Evolutionary conservation across 2,797 vertebrate genomes (phyloP), one percentile per base, ranked within the genome.

Genomic region (Distichodus sexfasciatus): DNA sequence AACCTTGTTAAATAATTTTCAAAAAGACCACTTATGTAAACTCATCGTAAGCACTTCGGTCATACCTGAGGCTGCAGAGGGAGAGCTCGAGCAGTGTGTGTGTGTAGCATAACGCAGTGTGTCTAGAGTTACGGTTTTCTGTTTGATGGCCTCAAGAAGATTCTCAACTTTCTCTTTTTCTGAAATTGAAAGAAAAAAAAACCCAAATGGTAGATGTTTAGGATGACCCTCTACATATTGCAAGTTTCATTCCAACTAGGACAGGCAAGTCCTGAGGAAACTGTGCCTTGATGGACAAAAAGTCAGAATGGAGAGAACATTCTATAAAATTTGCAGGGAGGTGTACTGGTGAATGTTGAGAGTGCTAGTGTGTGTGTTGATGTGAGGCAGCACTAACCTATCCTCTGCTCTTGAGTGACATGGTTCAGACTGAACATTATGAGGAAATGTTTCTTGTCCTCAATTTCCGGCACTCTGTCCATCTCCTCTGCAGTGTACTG

Each of bases 391-490:
- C 58, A 78, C 70, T 17, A 46, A 98, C 97, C 95, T 93, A 82
- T 93, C 80, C 94, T 91, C 85, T 95, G 93, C 82, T 98, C 94
- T 0, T 93, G 67, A 0, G 93, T 96, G 84, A 99, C 87, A 61
- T 99, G 96, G 0, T 94, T 94, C 70, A 99, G 91, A 86, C 90
- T 94, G 87, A 99, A 98, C 83, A 94, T 93, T 66, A 93, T 95
- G 80, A 99, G 93, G 88, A 99, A 99, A 58, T 90, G 90, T 53
- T 94, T 98, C 89, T 99, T 99, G 83, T 98, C 95, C 81, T 98
- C 95, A 3, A 98, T 90, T 85, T 97, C 94, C 40, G 96, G 95
- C 12, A 91, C 92, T 79, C 84, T 90, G 91, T 98, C 94, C 94
- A 98, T 97, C 73, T 98, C 95, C 7, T 98, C 96, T 0, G 96